Conservation (phyloP, 2,113 vertebrate species). For the Calonectris borealis region DNA sequence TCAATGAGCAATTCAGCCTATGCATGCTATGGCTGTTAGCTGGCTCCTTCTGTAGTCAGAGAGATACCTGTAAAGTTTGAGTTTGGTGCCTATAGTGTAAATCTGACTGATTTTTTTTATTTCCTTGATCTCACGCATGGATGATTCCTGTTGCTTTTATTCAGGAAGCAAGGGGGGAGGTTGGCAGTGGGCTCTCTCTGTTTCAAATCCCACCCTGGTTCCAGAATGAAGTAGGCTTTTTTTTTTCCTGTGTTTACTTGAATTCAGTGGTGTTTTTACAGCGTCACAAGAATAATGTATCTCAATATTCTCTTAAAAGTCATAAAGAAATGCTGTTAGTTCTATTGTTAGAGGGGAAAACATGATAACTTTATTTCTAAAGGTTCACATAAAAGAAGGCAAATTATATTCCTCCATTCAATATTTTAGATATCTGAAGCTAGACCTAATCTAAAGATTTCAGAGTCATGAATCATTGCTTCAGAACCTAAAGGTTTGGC, state of each 20-base stretch:
- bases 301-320: background rate
- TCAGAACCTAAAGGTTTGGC: background rate
- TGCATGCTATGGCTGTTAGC: background rate
- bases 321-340: background rate
- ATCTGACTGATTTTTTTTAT: background rate
- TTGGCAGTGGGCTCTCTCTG: accelerated
- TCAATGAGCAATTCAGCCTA: background rate
- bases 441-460: background rate
- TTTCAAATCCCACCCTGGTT: background rate
- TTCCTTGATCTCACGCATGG: background rate
- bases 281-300: background rate
- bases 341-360: background rate
- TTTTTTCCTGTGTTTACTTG: background rate
- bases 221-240: background rate
- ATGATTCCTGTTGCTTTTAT: background rate
- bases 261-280: background rate
- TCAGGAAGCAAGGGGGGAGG: background rate
- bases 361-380: background rate
- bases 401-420: background rate
- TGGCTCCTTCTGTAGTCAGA: background rate
- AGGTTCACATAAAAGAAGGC: background rate
- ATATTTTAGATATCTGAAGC: background rate
- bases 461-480: background rate
- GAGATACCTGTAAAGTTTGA: background rate
- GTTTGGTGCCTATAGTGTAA: background rate